A percentile compares a stretch with the other conserved stretches of the same genome.
Conservation (phyloP, 2,113 vertebrate species). For the Girardinichthys multiradiatus region DNA sequence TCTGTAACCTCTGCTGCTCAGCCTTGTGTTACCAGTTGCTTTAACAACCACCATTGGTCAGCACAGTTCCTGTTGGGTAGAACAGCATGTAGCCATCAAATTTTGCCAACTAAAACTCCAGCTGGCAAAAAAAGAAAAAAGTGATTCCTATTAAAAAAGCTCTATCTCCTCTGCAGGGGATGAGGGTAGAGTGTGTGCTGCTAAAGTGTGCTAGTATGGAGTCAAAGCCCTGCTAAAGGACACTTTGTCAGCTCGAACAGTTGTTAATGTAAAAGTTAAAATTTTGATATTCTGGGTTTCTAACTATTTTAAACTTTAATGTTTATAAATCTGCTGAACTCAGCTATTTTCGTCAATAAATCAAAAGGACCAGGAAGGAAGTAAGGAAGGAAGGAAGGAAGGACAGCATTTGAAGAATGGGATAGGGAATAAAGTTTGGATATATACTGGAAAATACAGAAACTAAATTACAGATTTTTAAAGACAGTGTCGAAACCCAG, state of each 20-base stretch:
- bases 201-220: slow-evolving; percentile 28
- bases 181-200: slow-evolving; percentile 35
- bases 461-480: neutral
- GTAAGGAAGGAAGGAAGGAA: too few relatives aligned
- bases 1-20: slow-evolving; percentile 45
- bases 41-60: slow-evolving; percentile 58
- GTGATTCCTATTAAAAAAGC: slow-evolving; percentile 42
- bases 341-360: too few relatives aligned
- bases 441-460: neutral
- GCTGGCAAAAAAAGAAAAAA: slow-evolving; percentile 42
- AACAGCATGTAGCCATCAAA: slow-evolving; percentile 59
- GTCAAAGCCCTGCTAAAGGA: slow-evolving; percentile 44
- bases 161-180: slow-evolving; percentile 38
- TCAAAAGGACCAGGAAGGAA: too few relatives aligned
- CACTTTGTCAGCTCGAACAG: slow-evolving; percentile 23
- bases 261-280: neutral
- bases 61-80: slow-evolving; percentile 40
- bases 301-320: too few relatives aligned
- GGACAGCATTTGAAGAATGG: too few relatives aligned
- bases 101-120: slow-evolving; percentile 52
- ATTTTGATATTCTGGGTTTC: too few relatives aligned
- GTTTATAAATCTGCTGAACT: too few relatives aligned
- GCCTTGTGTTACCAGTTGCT: slow-evolving; percentile 66
- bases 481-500: neutral
- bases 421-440: neutral